phyloP scores from a whole-genome alignment of 2,888 invertebrate species.

The Notocelia uddmanniana region DNA sequence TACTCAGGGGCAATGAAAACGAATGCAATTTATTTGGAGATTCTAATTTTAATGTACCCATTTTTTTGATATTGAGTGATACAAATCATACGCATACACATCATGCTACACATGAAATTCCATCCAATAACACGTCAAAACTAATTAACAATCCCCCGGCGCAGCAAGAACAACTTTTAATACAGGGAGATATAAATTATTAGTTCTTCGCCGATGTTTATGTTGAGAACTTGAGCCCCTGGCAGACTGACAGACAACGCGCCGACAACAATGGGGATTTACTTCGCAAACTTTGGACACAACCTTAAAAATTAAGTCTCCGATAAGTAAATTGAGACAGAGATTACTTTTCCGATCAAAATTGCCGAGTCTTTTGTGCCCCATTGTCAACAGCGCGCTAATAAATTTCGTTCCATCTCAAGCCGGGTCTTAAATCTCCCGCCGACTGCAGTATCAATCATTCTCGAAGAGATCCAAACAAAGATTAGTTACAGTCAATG shows the following conservation, averaged over 20 bases:
- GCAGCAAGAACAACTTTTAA: background rate
- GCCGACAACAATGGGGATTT: constrained; percentile 36
- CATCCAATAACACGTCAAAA: background rate
- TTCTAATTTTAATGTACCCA: background rate
- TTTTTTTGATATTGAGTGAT: too few species aligned
- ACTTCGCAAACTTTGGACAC: constrained; percentile 19
- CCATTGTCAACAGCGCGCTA: constrained; percentile 69
- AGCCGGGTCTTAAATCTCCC: constrained; percentile 65
- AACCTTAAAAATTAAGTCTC: constrained; percentile 56
- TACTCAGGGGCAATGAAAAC: too few species aligned
- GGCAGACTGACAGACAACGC: constrained; percentile 27
- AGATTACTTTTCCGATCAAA: constrained; percentile 57
- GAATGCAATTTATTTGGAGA: background rate
- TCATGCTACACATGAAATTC: background rate
- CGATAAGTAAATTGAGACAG: constrained; percentile 69
- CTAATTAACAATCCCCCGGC: constrained; percentile 1
- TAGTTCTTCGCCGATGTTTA: background rate
- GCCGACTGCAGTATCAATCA: constrained; percentile 71
- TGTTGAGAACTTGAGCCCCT: constrained; percentile 18
- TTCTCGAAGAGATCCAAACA: constrained; percentile 65
- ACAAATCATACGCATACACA: too few species aligned
- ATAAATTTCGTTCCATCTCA: constrained; percentile 72
- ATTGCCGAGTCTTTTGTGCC: constrained; percentile 65
- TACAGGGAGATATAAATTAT: constrained; percentile 1
- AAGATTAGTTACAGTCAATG: constrained; percentile 74